These are phyloP conservation scores for Odontesthes bonariensis DNA, from an alignment of 2,113 vertebrate genomes.

Conservation along the genomic window DNA sequence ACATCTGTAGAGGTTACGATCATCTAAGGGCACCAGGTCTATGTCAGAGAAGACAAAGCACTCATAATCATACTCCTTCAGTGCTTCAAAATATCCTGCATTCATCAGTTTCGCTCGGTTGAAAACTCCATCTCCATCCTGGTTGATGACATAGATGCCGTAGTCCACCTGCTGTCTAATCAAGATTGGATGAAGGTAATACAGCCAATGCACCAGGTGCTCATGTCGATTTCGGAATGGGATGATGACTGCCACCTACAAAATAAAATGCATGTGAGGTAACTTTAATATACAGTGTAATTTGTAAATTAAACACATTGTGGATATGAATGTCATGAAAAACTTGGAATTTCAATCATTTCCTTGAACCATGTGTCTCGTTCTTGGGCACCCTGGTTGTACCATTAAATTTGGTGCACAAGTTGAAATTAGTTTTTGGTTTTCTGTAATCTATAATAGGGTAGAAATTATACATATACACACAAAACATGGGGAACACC, in stretches of 20 bases:
- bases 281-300: too few relatives aligned
- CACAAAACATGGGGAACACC: too few relatives aligned
- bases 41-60: slow-evolving; percentile 96
- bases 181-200: slow-evolving; percentile 92
- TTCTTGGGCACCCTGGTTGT: too few relatives aligned
- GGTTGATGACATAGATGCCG: slow-evolving; percentile 92
- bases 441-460: too few relatives aligned
- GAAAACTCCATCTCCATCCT: slow-evolving; percentile 90
- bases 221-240: slow-evolving; percentile 93
- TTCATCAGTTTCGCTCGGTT: slow-evolving; percentile 96
- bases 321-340: too few relatives aligned
- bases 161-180: slow-evolving; percentile 93
- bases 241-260: slow-evolving; percentile 91
- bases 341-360: too few relatives aligned
- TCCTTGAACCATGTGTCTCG: too few relatives aligned
- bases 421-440: too few relatives aligned
- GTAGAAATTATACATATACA: too few relatives aligned
- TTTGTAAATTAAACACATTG: too few relatives aligned
- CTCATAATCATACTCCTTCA: slow-evolving; percentile 92
- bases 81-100: slow-evolving; percentile 87
- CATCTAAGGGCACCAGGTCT: slow-evolving; percentile 93
- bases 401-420: too few relatives aligned
- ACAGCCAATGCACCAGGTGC: slow-evolving; percentile 93
- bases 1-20: slow-evolving; percentile 91
- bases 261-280: not conserved